These are phyloP conservation scores for Gisinianus flammeolus DNA, from an alignment of 2,888 invertebrate species.

Conservation along the genomic window DNA sequence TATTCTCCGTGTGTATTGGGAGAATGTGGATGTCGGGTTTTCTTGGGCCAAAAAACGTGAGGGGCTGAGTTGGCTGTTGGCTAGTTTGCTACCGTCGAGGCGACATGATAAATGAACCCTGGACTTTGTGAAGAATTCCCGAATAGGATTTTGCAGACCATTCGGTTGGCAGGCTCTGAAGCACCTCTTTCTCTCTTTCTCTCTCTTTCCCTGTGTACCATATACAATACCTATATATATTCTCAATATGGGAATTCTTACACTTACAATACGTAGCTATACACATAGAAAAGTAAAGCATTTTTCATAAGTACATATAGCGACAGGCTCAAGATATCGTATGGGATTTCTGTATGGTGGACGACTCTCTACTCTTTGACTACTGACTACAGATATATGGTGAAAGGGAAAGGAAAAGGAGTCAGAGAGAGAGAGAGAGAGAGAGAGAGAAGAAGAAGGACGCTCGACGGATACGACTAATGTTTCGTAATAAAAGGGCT, in stretches of 20 bases:
- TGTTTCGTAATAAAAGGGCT: conserved; percentile 9
- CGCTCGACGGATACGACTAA: conserved; percentile 10
- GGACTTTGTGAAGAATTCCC: conserved; percentile 7
- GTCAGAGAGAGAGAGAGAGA: too few relatives aligned
- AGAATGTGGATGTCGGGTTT: neutral
- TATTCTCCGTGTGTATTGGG: too few relatives aligned
- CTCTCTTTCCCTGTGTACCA: neutral
- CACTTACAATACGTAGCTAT: neutral
- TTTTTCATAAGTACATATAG: neutral
- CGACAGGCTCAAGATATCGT: neutral
- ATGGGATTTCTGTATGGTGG: neutral
- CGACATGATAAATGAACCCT: conserved; percentile 17
- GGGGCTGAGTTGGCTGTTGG: neutral
- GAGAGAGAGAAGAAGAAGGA: too few relatives aligned
- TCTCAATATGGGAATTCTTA: too few relatives aligned
- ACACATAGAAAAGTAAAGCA: neutral
- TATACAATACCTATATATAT: neutral
- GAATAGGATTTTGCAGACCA: conserved; percentile 32
- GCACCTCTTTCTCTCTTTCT: neutral
- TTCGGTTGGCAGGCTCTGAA: conserved; percentile 27
- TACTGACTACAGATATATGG: neutral
- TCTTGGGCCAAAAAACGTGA: neutral
- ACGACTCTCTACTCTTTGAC: neutral
- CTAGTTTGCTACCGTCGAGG: neutral
- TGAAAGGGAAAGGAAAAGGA: neutral